Percentiles rank a stretch among this genome's conserved stretches.
Evolutionary conservation across 2,113 vertebrate species (phyloP).

Genomic region (Apistogramma diplotaenia): DNA sequence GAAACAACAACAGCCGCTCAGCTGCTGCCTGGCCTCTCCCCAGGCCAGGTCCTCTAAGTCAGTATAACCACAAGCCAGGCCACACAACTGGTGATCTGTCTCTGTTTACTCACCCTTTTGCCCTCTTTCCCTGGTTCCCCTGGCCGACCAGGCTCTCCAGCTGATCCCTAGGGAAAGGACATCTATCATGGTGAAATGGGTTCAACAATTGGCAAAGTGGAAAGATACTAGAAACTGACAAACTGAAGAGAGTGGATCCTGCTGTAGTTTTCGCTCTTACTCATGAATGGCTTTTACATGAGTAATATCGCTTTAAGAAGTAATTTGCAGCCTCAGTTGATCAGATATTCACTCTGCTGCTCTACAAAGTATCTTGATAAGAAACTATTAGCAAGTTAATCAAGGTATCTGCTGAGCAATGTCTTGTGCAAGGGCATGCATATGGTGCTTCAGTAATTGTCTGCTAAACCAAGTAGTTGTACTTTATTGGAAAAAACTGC

Average conservation of each 20-base stretch:
- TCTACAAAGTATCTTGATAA: slow-evolving; percentile 49
- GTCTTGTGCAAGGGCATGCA: slow-evolving; percentile 18
- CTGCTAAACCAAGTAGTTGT: slow-evolving; percentile 21
- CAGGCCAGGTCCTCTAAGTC: slow-evolving; percentile 44
- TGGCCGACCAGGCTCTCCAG: slow-evolving; percentile 80
- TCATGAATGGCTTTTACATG: slow-evolving; percentile 30
- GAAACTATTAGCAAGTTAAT: slow-evolving; percentile 52
- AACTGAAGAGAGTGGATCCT: background rate
- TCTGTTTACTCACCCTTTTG: slow-evolving; percentile 92
- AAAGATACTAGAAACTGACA: slow-evolving; percentile 1
- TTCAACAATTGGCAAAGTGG: background rate
- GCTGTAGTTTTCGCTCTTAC: background rate
- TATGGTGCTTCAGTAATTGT: slow-evolving; percentile 27
- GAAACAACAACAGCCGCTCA: slow-evolving; percentile 63
- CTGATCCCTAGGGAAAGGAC: slow-evolving; percentile 73
- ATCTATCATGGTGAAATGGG: slow-evolving; percentile 30
- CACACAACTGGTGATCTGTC: slow-evolving; percentile 62
- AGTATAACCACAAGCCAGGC: slow-evolving; percentile 29
- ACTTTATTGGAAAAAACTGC: slow-evolving; percentile 3
- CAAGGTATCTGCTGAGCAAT: slow-evolving; percentile 34
- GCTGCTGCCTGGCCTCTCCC: slow-evolving; percentile 70
- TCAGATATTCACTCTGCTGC: slow-evolving; percentile 50
- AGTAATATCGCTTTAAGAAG: slow-evolving; percentile 39
- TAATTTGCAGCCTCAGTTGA: slow-evolving; percentile 54
- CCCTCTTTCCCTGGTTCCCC: slow-evolving; percentile 92